Base-by-base conservation (phyloP, 2,113 vertebrate genomes). In the Trichechus manatus region DNA sequence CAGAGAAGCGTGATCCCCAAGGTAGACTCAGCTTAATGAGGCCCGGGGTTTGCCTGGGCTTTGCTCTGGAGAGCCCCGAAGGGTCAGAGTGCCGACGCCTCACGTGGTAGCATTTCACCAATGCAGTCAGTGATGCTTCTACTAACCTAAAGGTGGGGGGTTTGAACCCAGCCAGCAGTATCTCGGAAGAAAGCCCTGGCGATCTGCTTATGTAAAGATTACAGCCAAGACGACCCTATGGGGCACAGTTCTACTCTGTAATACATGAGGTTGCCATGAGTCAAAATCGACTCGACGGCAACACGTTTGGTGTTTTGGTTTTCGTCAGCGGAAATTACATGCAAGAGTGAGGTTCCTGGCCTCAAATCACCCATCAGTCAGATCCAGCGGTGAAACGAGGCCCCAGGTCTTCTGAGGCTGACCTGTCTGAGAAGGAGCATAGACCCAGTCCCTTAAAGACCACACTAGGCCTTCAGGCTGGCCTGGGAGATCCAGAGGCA, bases 1-100 rank as follows among this genome's bases (percentile, higher is more conserved):
- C 79, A 89, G 86, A 84, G 75, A 77, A 87, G 10, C 4, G 20
- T 47, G 81, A 42, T 78, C 74, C 93, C 82, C 23, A 47, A 92
- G 79, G 95, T 33, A 81, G 61, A 59, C 61, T 22, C 68, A 22
- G 15, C 25, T 44, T 66, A 84, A 31, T 15, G 72, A 92, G 91
- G 50, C n/a, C 89, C 33, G 47, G 61, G 66, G 31, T 74, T 79
- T 88, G 33, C 29, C 15, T 0, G 22, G 83, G 9, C 44, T 74
- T 74, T 5, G 0, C 33, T 87, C 42, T 53, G 70, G 59, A 77
- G 63, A 89, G 22, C 10, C 3, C 63, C 72, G 61, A 23, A 9
- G 63, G 74, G 56, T 36, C 56, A 79, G 23, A 50, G 53, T 25
- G 25, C 11, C 81, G 87, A 50, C 2, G 15, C 25, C 68, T 68